Conservation (phyloP, 2,888 invertebrate genomes). For the Dione vanillae region DNA sequence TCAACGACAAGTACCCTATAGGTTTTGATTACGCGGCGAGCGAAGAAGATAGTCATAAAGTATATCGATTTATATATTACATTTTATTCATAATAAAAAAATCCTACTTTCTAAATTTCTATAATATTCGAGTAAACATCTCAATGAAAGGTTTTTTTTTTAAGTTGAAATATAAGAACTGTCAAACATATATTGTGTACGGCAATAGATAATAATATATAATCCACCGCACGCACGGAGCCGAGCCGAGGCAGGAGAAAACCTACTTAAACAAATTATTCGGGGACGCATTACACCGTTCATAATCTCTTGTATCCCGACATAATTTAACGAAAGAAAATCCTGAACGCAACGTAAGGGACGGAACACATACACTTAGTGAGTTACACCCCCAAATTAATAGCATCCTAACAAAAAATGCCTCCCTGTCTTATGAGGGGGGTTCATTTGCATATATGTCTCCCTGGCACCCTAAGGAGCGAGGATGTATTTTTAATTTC, state of each 20-base stretch:
- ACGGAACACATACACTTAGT: constrained; percentile 56
- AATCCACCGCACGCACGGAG: constrained; percentile 26
- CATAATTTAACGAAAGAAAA: constrained; percentile 78
- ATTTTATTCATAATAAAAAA: no score
- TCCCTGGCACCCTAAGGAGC: constrained; percentile 81
- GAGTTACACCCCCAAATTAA: constrained; percentile 82
- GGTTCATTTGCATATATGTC: constrained; percentile 84
- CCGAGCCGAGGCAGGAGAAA: constrained; percentile 31
- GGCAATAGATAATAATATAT: constrained; percentile 11
- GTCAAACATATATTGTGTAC: neutral
- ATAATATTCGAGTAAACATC: no score
- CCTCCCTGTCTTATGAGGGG: constrained; percentile 79
- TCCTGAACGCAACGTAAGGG: constrained; percentile 60
- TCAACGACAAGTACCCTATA: no score
- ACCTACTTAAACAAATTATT: constrained; percentile 57
- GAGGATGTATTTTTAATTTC: constrained; percentile 85
- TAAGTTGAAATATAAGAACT: neutral
- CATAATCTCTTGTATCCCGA: constrained; percentile 73
- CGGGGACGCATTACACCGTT: constrained; percentile 67
- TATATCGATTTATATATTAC: no score
- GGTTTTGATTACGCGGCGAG: no score
- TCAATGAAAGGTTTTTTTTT: neutral
- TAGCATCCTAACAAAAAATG: constrained; percentile 83
- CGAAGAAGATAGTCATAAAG: no score
- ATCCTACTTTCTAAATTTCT: no score